Evolutionary conservation across 2,113 vertebrate genomes (phyloP).

Genomic region (western clawed frog (Xenopus tropicalis)): DNA sequence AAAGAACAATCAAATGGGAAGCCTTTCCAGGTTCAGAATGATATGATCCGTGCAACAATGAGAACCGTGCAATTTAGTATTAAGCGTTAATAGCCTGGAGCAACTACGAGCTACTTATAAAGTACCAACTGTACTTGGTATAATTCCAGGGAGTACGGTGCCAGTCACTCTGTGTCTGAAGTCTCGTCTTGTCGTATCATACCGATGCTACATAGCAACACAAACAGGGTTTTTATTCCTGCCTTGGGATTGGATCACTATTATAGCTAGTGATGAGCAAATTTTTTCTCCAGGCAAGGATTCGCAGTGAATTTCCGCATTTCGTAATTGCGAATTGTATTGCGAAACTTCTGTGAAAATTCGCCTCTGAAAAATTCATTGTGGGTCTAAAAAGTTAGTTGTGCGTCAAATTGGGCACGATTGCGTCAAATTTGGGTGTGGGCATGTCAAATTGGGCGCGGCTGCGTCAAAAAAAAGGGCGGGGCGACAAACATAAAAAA

Average conservation of each 20-base stretch:
- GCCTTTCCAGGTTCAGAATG: slow-evolving; percentile 61
- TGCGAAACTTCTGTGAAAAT: no score
- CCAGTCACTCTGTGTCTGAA: slow-evolving; percentile 11
- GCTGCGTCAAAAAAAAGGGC: no score
- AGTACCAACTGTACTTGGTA: slow-evolving; percentile 70
- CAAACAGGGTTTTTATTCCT: background rate
- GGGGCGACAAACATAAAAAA: no score
- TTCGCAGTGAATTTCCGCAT: background rate
- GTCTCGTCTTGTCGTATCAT: background rate
- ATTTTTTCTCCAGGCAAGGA: background rate
- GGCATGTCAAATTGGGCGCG: no score
- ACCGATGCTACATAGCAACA: slow-evolving; percentile 51
- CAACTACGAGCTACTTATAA: slow-evolving; percentile 80
- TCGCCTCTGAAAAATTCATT: no score
- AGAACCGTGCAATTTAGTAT: slow-evolving; percentile 77
- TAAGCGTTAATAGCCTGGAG: slow-evolving; percentile 78
- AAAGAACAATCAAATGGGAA: slow-evolving; percentile 49
- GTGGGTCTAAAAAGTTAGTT: no score
- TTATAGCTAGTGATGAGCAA: background rate
- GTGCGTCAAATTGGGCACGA: no score
- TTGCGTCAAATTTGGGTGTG: no score
- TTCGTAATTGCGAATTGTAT: background rate
- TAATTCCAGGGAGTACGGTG: slow-evolving; percentile 74
- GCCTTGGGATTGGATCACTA: background rate
- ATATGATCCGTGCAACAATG: slow-evolving; percentile 72